Evolutionary conservation across 1,140 invertebrate genomes (phyloP), one percentile per base, ranked within the genome.

Genomic region (Drosophila biarmipes): DNA sequence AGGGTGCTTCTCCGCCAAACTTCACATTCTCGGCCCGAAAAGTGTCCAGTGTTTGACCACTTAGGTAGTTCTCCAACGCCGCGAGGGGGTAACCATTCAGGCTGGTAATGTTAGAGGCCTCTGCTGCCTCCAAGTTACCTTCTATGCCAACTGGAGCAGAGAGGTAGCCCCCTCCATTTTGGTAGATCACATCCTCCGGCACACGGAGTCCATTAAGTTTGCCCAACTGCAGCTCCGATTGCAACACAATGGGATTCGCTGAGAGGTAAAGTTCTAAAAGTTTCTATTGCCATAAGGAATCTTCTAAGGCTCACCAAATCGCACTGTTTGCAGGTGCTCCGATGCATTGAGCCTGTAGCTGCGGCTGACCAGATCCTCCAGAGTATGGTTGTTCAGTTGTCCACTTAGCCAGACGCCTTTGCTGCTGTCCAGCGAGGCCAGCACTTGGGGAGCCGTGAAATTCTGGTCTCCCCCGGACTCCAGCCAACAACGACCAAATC

Each of bases 331-430:
- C 63, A 93, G 82, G 31, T 76, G 55, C 55, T 90, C 81, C 38
- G 80, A 67, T 51, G 86, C 84, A 76, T 93, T 92, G 1, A 90
- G 69, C 69, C 92, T 92, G 24, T 93, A 92, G 48, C 91, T 92
- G 2, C 91, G 81, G 11, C 66, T 63, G 21, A 89, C 51, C 7
- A 93, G 62, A 42, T 92, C 73, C 0, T 80, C 68, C 17, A 93
- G 48, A 17, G 90, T 76, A 19, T 90, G 68, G 34, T 91, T 75
- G 71, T 93, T 93, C 8, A 93, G 84, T 10, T 58, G 74, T 53
- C 79, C 90, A 49, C 27, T 56, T 14, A 80, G 84, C 76, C 57
- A 35, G 15, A 92, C 49, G 17, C 91, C 81, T 2, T 80, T 57
- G 6, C 64, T 62, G 17, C 91, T 81, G 8, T 68, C 64, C 11